Conservation (phyloP, 2,113 vertebrate species). For the Eira barbara region DNA sequence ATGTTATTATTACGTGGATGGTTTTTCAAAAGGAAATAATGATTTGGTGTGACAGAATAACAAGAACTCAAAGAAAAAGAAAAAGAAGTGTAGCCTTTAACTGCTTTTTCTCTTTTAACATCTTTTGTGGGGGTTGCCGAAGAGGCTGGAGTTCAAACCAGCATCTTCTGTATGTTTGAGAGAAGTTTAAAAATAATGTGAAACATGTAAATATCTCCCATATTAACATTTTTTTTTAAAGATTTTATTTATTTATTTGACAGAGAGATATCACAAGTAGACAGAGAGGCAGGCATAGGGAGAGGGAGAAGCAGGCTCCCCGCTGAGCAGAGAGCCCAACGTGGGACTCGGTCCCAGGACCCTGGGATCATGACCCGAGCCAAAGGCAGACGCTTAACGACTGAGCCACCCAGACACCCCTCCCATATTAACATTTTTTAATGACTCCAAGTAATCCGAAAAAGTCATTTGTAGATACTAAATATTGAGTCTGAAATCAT, state of each 20-base stretch:
- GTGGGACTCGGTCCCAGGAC: no score
- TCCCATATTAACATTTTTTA: background rate
- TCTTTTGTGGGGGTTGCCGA: background rate
- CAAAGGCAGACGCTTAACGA: no score
- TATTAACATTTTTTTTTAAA: no score
- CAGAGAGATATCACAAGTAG: no score
- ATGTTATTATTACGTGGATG: background rate
- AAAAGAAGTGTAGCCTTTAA: background rate
- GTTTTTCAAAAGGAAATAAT: conserved; percentile 1
- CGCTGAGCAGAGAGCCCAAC: no score
- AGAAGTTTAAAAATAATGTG: background rate
- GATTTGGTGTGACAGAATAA: background rate
- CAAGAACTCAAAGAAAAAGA: conserved; percentile 11
- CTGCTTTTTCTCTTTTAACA: background rate
- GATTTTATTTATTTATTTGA: no score
- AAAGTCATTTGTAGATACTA: background rate
- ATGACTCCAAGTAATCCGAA: background rate
- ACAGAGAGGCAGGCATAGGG: no score
- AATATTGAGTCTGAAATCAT: background rate
- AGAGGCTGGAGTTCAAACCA: background rate
- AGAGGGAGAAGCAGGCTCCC: no score
- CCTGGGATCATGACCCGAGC: no score
- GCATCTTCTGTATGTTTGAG: background rate
- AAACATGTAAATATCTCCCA: background rate
- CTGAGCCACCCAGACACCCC: no score